These are phyloP conservation scores for Pseudopodoces humilis DNA, from an alignment of 2,113 vertebrate species.

Conservation along the genomic window DNA sequence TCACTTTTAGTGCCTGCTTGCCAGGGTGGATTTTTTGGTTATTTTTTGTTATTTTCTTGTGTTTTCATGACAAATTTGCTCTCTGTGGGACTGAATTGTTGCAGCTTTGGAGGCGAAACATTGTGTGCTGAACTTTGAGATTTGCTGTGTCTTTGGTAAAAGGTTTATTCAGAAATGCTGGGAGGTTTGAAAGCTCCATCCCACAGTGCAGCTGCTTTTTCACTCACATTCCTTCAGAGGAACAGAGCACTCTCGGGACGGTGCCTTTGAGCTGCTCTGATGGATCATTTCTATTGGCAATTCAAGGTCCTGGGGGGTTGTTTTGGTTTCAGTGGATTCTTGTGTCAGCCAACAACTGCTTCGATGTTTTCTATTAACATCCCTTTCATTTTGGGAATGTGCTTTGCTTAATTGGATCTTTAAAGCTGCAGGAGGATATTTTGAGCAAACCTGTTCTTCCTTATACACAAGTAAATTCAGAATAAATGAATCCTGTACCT, in stretches of 20 bases:
- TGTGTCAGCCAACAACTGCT: background rate
- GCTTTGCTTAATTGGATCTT: conserved; percentile 4
- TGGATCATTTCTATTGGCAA: background rate
- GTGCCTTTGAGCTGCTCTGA: background rate
- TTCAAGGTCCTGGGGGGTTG: background rate
- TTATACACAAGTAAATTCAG: background rate
- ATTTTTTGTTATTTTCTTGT: background rate
- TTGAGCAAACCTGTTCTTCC: conserved; percentile 7
- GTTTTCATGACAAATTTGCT: background rate
- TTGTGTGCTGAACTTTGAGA: rapidly evolving
- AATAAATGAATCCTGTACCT: background rate
- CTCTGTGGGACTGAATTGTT: background rate
- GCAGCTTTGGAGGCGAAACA: background rate
- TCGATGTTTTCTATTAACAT: background rate
- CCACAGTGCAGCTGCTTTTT: background rate
- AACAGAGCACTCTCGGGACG: background rate
- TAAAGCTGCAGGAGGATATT: background rate
- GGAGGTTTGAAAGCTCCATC: background rate
- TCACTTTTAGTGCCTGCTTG: background rate
- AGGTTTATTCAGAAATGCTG: background rate
- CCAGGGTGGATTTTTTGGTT: background rate
- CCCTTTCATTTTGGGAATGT: conserved; percentile 9
- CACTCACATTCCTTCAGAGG: background rate
- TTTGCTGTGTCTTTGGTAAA: background rate
- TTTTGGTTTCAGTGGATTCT: background rate